These are phyloP conservation scores for Astropecten irregularis DNA, from an alignment of 53 echinoderm and acorn worm genomes.

Conservation along the genomic window DNA sequence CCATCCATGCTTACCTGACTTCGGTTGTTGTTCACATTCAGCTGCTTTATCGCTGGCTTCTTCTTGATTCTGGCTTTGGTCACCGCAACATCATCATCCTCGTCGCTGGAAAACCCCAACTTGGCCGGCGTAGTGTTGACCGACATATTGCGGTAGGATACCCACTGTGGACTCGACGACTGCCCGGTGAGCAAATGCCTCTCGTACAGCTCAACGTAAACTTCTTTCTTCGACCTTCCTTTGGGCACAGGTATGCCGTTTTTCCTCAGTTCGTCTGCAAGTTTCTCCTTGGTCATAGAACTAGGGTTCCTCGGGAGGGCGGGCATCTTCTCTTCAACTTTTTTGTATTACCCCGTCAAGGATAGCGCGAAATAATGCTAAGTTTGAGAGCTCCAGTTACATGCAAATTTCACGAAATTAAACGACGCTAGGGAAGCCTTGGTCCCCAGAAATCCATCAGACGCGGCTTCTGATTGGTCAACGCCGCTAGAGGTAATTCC, in stretches of 20 bases:
- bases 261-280: conserved; percentile 30
- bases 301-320: conserved; percentile 43
- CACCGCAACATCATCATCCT: conserved; percentile 20
- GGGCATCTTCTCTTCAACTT: conserved; percentile 13
- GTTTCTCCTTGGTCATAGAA: conserved; percentile 38
- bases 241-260: conserved; percentile 36
- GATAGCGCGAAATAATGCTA: too few species aligned
- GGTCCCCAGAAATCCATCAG: neutral
- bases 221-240: conserved; percentile 26
- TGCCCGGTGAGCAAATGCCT: neutral
- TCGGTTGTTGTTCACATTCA: conserved; percentile 33
- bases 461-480: conserved; percentile 41
- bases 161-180: neutral
- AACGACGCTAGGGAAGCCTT: neutral
- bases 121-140: conserved; percentile 46
- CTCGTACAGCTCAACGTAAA: conserved; percentile 49
- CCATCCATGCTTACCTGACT: conserved; percentile 29
- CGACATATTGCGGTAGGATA: conserved; percentile 38
- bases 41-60: neutral
- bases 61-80: neutral
- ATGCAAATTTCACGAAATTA: conserved; percentile 5
- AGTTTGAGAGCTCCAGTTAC: neutral
- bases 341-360: neutral
- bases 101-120: conserved; percentile 53
- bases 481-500: too few species aligned